phyloP scores from a whole-genome alignment of 2,888 invertebrate genomes.

The Schizotus pectinicornis region DNA sequence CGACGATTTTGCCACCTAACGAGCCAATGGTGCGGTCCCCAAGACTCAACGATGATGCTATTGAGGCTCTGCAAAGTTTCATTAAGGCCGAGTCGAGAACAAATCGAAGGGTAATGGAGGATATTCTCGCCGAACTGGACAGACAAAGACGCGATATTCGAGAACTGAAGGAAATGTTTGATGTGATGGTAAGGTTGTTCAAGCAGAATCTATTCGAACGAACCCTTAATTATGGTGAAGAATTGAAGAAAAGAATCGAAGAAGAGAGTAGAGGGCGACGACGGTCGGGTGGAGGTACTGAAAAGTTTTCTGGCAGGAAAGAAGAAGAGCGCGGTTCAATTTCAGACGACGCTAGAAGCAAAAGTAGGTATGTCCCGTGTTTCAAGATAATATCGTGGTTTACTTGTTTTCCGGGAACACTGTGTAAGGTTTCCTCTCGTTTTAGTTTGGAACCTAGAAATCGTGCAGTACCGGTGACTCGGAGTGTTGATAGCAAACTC shows the following conservation, averaged over 20 bases:
- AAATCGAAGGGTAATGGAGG: slow-evolving; percentile 10
- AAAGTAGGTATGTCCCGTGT: too few species aligned
- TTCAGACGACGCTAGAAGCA: too few species aligned
- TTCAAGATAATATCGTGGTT: too few species aligned
- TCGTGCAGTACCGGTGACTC: too few species aligned
- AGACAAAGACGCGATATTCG: slow-evolving; percentile 18
- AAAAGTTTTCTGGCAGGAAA: too few species aligned
- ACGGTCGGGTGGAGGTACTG: too few species aligned
- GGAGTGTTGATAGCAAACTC: too few species aligned
- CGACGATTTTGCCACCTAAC: slow-evolving; percentile 10
- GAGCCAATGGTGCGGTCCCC: background rate
- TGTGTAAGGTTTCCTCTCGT: too few species aligned
- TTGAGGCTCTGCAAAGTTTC: slow-evolving; percentile 4
- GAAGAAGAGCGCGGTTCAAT: too few species aligned
- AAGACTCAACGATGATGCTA: background rate
- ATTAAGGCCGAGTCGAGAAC: slow-evolving; percentile 6
- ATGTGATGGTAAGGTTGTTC: slow-evolving; percentile 1
- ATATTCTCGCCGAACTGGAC: slow-evolving; percentile 17
- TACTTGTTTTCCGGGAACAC: too few species aligned
- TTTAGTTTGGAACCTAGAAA: too few species aligned
- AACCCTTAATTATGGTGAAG: slow-evolving; percentile 1
- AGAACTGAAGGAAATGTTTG: slow-evolving; percentile 19
- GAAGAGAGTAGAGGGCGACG: too few species aligned
- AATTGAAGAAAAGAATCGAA: background rate
- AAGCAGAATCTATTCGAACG: slow-evolving; percentile 2